Conservation (phyloP, 2,888 invertebrate genomes). For the Dicranocentrus wangi region DNA sequence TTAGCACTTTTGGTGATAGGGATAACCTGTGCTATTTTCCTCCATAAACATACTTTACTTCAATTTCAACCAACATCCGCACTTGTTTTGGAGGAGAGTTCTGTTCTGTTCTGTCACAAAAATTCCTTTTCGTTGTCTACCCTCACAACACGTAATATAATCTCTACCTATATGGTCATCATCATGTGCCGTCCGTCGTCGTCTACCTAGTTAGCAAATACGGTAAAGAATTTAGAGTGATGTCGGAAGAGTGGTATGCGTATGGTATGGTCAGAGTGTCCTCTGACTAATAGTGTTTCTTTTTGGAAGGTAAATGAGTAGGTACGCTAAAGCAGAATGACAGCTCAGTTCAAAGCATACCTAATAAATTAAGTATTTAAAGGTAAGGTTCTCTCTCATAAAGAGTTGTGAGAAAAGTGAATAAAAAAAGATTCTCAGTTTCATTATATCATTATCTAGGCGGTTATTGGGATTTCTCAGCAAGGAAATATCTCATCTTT, state of each 20-base stretch:
- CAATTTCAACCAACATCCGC: slow-evolving; percentile 1
- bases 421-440: not conserved
- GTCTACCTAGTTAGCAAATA: slow-evolving; percentile 34
- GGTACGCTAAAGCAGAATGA: slow-evolving; percentile 5
- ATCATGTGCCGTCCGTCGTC: slow-evolving; percentile 17
- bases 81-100: too few species aligned
- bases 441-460: slow-evolving; percentile 2
- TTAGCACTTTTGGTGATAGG: slow-evolving; percentile 8
- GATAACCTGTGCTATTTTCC: slow-evolving; percentile 21
- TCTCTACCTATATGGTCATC: slow-evolving; percentile 18
- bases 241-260: slow-evolving; percentile 33
- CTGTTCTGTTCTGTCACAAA: slow-evolving; percentile 26
- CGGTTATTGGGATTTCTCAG: not conserved
- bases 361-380: slow-evolving; percentile 30
- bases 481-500: not conserved
- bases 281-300: not conserved
- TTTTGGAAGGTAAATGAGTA: not conserved
- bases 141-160: not conserved
- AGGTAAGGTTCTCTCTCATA: not conserved
- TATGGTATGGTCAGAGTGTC: too few species aligned
- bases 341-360: slow-evolving; percentile 29
- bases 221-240: slow-evolving; percentile 13
- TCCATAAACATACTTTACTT: slow-evolving; percentile 5
- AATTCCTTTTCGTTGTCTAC: not conserved
- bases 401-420: not conserved